Percentiles rank a stretch among this genome's conserved stretches.
Conservation (phyloP, 2,797 vertebrate species). For the Danionella dracula region DNA sequence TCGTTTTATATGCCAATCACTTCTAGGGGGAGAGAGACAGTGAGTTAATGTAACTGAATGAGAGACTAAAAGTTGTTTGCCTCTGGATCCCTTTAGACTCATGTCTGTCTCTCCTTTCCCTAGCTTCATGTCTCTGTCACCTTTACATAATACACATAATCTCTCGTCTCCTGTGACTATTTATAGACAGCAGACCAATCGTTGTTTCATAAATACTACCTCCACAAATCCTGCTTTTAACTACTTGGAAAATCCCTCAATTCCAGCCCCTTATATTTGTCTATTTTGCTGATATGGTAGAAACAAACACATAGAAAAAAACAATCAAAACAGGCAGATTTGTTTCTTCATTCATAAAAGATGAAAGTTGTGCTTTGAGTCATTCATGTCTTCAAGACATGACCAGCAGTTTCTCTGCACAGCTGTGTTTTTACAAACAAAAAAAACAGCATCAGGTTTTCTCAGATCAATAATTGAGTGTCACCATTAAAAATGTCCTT, state of each 20-base stretch:
- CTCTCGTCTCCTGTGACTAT: slow-evolving; percentile 18
- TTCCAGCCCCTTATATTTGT: neutral
- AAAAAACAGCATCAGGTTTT: slow-evolving; percentile 1
- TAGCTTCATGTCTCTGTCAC: slow-evolving; percentile 21
- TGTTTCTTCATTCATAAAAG: neutral
- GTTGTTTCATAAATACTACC: neutral
- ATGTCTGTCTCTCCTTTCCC: slow-evolving; percentile 15
- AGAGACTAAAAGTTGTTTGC: slow-evolving; percentile 7
- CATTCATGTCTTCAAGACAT: slow-evolving; percentile 20
- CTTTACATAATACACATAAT: slow-evolving; percentile 36
- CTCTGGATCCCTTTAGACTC: slow-evolving; percentile 15
- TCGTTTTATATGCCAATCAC: slow-evolving; percentile 31
- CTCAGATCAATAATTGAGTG: slow-evolving; percentile 17
- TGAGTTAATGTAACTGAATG: slow-evolving; percentile 1
- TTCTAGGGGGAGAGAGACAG: neutral
- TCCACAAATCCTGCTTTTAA: neutral
- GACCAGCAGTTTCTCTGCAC: neutral
- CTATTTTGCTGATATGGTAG: neutral
- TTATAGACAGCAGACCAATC: slow-evolving; percentile 3
- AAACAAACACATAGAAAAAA: neutral
- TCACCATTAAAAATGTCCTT: slow-evolving; percentile 4
- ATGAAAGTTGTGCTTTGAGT: neutral
- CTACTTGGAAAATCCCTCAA: neutral
- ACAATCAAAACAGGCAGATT: neutral
- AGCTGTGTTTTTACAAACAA: slow-evolving; percentile 1